Evolutionary conservation across 2,113 vertebrate species (phyloP), one percentile per base, ranked within the genome.

Genomic region (Pachyramphus minor): DNA sequence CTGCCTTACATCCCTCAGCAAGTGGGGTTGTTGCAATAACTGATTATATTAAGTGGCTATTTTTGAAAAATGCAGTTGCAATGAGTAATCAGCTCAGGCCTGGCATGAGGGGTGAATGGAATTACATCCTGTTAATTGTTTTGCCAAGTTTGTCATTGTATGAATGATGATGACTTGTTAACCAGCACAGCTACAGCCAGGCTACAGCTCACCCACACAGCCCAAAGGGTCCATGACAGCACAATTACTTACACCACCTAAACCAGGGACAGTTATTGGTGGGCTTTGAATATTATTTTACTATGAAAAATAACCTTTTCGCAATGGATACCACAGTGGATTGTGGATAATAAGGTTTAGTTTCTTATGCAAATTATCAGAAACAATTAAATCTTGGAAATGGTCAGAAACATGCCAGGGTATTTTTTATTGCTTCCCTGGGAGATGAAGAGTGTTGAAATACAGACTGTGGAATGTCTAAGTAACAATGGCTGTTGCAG

Each of bases 111-210:
- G 33, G 23, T 64, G 66, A 75, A 17, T 55, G 53, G 41, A 75
- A 86, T 82, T 77, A 41, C 42, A 76, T 30, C 64, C 72, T 91
- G 8, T 64, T 91, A 90, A 89, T 95, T 95, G 84, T 90, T 91
- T 92, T 83, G 75, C 74, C 55, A 49, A 53, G 45, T 84, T 72
- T 95, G 66, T 90, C 52, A 14, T 45, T n/a, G 33, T 60, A 7
- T 88, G 87, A 94, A 4, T 4, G 18, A 68, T 64, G 80, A 47
- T 53, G 59, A 19, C 42, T 55, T 41, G 58, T 39, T 80, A 55
- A 31, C 31, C 31, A 16, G 53, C 8, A 9, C 63, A 56, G 78
- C 71, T 22, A 6, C 1, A 14, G 72, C 39, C 35, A 44, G 55
- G 21, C 27, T 31, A 5, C 66, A 76, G 37, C 74, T 91, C 25